Conservation (phyloP, 2,797 vertebrate species). For the Enteromius viviparus region DNA sequence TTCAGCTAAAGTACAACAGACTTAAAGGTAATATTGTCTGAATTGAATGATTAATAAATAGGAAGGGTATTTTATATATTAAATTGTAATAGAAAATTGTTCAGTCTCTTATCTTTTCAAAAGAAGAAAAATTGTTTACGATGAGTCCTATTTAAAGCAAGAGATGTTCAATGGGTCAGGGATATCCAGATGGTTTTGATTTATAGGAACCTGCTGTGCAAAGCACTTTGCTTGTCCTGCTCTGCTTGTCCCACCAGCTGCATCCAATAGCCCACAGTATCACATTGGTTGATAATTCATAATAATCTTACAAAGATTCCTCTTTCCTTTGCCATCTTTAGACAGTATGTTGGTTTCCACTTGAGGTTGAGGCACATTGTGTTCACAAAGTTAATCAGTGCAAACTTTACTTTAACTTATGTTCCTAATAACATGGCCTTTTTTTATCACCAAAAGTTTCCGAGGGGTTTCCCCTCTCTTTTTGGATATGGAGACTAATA, state of each 20-base stretch:
- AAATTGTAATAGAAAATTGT: constrained; percentile 1
- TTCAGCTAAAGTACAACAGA: not conserved
- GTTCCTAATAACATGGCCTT: constrained; percentile 14
- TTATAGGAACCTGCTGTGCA: constrained; percentile 62
- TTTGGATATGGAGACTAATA: constrained; percentile 22
- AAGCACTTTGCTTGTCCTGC: too few relatives aligned
- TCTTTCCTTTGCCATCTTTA: constrained; percentile 39
- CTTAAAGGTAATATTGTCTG: not conserved
- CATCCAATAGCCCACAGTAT: constrained; percentile 60
- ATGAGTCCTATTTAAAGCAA: constrained; percentile 49
- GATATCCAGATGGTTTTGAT: constrained; percentile 60
- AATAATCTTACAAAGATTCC: constrained; percentile 59
- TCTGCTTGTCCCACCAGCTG: constrained; percentile 58
- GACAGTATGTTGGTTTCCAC: constrained; percentile 20
- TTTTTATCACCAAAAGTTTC: constrained; percentile 26
- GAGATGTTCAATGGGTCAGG: constrained; percentile 53
- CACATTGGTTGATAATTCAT: constrained; percentile 62
- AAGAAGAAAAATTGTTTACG: constrained; percentile 43
- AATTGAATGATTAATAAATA: not conserved
- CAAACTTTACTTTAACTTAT: constrained; percentile 9
- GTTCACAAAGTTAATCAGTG: constrained; percentile 16
- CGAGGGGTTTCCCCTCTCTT: constrained; percentile 26
- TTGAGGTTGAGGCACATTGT: constrained; percentile 2
- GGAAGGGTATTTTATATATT: not conserved
- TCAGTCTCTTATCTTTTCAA: constrained; percentile 22